Percentiles rank a stretch among this genome's conserved stretches.
phyloP scores from a whole-genome alignment of 2,113 vertebrate genomes.

The Megaceryle torquata region DNA sequence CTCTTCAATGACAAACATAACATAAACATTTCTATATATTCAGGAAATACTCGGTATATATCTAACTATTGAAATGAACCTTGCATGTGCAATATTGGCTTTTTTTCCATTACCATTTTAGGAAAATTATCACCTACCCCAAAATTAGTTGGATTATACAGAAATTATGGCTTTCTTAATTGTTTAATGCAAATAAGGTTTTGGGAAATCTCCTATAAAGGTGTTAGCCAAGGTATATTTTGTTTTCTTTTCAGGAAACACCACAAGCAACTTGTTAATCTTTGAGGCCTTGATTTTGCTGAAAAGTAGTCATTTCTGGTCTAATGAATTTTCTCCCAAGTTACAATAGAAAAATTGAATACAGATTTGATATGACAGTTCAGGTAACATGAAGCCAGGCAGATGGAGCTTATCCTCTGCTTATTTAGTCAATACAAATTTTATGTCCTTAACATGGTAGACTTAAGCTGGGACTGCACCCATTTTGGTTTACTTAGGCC shows the following conservation, averaged over 20 bases:
- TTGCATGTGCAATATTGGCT: neutral
- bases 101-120: neutral
- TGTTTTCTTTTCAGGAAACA: neutral
- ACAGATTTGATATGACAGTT: neutral
- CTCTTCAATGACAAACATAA: neutral
- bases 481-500: neutral
- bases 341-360: neutral
- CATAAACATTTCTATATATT: neutral
- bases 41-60: neutral
- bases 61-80: neutral
- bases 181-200: neutral
- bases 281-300: neutral
- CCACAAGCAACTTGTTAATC: neutral
- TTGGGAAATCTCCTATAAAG: neutral
- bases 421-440: neutral
- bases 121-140: neutral
- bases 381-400: neutral
- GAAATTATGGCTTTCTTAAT: neutral
- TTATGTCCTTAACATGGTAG: accelerated
- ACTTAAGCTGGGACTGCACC: neutral
- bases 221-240: neutral
- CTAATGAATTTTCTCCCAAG: neutral
- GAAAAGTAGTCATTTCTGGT: neutral
- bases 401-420: neutral
- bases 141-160: neutral